These are phyloP conservation scores for Garrulus glandarius DNA, from an alignment of 2,797 vertebrate species.

Conservation along the genomic window DNA sequence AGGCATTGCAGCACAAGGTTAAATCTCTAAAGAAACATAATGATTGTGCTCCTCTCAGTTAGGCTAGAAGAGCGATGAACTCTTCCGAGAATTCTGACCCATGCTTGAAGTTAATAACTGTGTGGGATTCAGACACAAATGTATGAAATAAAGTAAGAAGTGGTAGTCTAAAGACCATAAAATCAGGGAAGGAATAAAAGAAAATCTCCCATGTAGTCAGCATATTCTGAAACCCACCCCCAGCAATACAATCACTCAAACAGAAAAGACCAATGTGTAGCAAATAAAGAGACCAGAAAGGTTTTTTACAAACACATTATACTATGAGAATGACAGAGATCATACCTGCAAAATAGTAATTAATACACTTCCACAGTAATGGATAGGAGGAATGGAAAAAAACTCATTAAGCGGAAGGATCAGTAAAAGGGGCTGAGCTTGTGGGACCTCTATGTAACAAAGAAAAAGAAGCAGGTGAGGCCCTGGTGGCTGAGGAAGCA, in stretches of 20 bases:
- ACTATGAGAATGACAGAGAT: rapidly evolving
- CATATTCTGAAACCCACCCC: rapidly evolving
- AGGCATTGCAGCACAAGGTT: rapidly evolving
- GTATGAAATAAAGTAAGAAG: rapidly evolving
- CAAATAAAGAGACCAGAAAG: rapidly evolving
- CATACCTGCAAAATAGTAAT: rapidly evolving
- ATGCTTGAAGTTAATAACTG: neutral
- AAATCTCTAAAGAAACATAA: rapidly evolving
- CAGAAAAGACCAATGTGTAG: rapidly evolving
- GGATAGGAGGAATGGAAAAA: rapidly evolving
- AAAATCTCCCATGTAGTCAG: neutral
- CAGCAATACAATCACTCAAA: rapidly evolving
- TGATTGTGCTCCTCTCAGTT: rapidly evolving
- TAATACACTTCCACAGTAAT: neutral
- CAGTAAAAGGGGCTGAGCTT: rapidly evolving
- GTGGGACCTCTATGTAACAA: neutral
- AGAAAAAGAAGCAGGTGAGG: neutral
- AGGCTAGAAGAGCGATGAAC: neutral
- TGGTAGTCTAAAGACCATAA: rapidly evolving
- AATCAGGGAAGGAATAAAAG: rapidly evolving
- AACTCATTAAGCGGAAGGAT: rapidly evolving
- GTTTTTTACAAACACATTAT: too few species aligned
- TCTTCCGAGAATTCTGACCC: neutral
- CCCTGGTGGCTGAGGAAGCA: rapidly evolving
- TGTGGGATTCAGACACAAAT: rapidly evolving